Percentiles rank a stretch among this genome's conserved stretches.
Evolutionary conservation across 2,113 vertebrate genomes (phyloP).

Genomic region (Suncus etruscus): DNA sequence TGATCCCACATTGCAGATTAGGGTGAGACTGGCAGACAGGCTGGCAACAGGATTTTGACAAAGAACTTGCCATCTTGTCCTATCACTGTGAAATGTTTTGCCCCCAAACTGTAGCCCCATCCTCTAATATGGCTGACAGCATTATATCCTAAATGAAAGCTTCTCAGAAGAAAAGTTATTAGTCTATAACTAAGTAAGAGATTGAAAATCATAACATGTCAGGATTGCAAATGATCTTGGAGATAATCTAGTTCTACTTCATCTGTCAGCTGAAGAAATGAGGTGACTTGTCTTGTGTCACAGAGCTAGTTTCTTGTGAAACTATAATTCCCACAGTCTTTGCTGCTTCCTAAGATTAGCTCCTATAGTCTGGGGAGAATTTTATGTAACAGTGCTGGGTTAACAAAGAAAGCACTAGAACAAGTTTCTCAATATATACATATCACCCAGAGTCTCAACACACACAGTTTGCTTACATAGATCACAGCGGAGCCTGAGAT

Average conservation of each 20-base stretch:
- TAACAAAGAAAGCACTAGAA: neutral
- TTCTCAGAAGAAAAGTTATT: neutral
- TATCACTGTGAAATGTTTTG: neutral
- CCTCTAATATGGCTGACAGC: neutral
- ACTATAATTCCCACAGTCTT: neutral
- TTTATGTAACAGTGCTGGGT: neutral
- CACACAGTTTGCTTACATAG: neutral
- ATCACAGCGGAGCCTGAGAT: neutral
- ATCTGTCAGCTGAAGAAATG: neutral
- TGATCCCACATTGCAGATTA: neutral
- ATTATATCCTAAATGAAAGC: slow-evolving; percentile 49
- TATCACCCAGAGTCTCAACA: neutral
- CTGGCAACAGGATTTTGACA: neutral
- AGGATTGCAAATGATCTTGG: slow-evolving; percentile 4
- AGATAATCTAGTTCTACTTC: neutral
- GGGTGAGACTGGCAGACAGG: neutral
- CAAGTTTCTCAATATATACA: neutral
- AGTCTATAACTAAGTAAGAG: neutral
- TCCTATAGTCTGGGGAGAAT: neutral
- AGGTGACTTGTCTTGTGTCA: neutral
- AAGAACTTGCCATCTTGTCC: neutral
- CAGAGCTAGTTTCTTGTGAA: neutral
- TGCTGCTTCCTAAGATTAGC: neutral
- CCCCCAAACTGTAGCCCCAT: neutral
- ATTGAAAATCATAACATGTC: slow-evolving; percentile 27